Evolutionary conservation across 2,113 vertebrate species (phyloP), one percentile per base, ranked within the genome.

Genomic region (Tenebrosternarchus preto): DNA sequence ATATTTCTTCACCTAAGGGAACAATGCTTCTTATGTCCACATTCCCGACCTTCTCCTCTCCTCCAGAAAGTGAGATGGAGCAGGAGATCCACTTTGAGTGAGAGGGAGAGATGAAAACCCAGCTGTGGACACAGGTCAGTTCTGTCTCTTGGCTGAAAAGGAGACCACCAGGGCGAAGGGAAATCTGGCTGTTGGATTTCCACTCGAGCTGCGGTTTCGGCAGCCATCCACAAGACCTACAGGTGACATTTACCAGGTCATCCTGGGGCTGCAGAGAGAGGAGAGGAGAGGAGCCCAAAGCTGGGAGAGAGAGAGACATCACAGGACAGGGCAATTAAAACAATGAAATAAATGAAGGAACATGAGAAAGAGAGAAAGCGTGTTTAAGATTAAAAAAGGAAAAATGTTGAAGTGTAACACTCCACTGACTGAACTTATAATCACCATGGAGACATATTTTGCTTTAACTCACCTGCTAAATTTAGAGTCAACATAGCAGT

Each of bases 181-280:
- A 2, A 0, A 2, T 0, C 1, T 66, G 57, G 4, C 29, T 31
- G 33, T 81, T 46, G 0, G 53, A 85, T 0, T 19, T 85, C 90
- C 90, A 92, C 1, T 0, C 11, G 53, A 93, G 53, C 5, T 0
- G 36, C 0, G 92, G 92, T 50, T 68, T 0, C 11, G 92, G 92
- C 59, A 78, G 66, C 91, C 92, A 93, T 8, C 91, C 90, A 24
- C 80, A 68, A 69, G 92, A 91, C 46, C 80, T 77, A 82, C 91
- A 92, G 88, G 88, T 91, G 73, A 91, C 46, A 5, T 92, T 92
- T 20, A 84, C 5, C 11, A 1, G 22, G 25, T 84, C 73, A 2
- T 69, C 36, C 3, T 82, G 36, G 70, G 19, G 64, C 12, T 0
- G 11, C 0, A 63, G 27, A 15, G 87, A 86, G 17, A 93, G 71